Percentiles rank a stretch among this genome's conserved stretches.
Conservation (phyloP, 2,113 vertebrate species). For the Pedetes capensis region DNA sequence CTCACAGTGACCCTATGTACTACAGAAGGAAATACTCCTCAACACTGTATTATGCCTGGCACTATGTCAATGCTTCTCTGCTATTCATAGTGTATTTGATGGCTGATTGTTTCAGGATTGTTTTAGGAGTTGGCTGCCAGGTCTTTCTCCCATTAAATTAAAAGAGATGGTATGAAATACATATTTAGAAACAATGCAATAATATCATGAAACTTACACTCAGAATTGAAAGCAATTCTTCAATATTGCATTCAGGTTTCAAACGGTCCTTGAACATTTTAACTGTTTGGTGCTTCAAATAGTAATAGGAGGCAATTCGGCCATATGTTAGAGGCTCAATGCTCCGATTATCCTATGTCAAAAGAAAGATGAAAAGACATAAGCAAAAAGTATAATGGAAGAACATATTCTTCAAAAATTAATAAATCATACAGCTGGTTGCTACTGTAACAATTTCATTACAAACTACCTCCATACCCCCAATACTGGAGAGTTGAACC, state of each 20-base stretch:
- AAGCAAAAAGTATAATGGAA: background rate
- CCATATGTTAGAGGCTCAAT: slow-evolving; percentile 92
- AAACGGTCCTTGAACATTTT: slow-evolving; percentile 93
- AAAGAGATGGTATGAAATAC: background rate
- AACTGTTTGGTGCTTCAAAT: slow-evolving; percentile 94
- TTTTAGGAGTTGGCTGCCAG: no score
- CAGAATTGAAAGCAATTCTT: slow-evolving; percentile 92
- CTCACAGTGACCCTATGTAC: no score
- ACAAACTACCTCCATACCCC: no score
- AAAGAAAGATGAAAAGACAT: slow-evolving; percentile 33
- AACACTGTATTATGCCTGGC: no score
- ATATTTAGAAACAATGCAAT: background rate
- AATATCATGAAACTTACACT: slow-evolving; percentile 86
- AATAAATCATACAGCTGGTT: background rate
- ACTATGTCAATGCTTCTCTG: no score
- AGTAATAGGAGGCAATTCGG: slow-evolving; percentile 96
- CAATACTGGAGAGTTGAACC: no score
- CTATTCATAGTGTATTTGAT: no score
- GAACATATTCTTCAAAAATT: background rate
- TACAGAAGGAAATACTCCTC: no score
- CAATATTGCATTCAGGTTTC: slow-evolving; percentile 88
- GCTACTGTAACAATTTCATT: background rate
- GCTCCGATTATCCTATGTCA: slow-evolving; percentile 88
- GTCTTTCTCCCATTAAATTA: no score
- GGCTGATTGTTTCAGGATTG: no score